Evolutionary conservation across 2,113 vertebrate genomes (phyloP).

Genomic region (Pedionomus torquatus): DNA sequence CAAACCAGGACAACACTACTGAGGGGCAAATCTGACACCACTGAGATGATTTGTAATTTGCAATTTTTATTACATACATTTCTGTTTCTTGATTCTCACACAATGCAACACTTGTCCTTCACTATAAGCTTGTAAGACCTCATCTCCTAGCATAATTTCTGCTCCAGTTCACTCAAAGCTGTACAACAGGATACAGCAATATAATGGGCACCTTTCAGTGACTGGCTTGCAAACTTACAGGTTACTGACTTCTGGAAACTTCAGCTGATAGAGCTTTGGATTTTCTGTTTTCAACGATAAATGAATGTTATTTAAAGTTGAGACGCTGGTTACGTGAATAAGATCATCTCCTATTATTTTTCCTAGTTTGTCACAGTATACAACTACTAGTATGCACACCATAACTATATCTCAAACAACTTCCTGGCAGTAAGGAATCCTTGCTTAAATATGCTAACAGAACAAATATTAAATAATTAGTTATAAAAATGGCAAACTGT

Average conservation of each 20-base stretch:
- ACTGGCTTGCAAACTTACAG: background rate
- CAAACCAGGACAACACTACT: no score
- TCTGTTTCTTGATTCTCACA: background rate
- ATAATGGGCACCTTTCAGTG: background rate
- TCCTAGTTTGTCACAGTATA: background rate
- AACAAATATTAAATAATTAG: background rate
- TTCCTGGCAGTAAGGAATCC: background rate
- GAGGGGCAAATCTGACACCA: background rate
- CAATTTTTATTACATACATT: background rate
- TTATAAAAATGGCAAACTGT: background rate
- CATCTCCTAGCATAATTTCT: background rate
- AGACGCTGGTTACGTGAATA: background rate
- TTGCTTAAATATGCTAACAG: background rate
- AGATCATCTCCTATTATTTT: background rate
- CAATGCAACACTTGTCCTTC: background rate
- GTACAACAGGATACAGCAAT: background rate
- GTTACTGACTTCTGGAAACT: background rate
- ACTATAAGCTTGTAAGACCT: rapidly evolving
- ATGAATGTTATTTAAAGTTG: background rate
- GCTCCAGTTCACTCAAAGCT: background rate
- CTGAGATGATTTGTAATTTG: background rate
- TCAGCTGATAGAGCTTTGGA: background rate
- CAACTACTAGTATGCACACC: background rate
- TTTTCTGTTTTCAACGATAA: background rate
- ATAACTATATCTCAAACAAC: background rate